Base-by-base conservation (phyloP, 1,140 invertebrate species). In the Hetaerina americana region DNA sequence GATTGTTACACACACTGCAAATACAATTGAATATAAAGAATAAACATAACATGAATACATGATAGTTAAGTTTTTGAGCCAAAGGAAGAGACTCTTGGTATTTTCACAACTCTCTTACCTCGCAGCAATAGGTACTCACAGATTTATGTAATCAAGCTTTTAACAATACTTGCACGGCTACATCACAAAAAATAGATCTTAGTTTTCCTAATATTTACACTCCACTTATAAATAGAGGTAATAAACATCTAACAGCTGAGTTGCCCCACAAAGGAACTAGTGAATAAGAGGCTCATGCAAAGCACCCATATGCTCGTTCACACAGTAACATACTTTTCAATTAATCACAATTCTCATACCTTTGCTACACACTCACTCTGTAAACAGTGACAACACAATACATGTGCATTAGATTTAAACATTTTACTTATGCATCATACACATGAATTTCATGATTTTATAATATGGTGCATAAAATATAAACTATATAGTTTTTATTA, bases 381-480 rank as follows among this genome's bases (percentile, higher is more conserved):
- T n/a, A n/a, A n/a, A 57, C 40, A 57, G 40, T 57, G 40, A 57
- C 40, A 57, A 57, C 40, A 57, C 40, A 57, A 18, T 57, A 57
- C 1, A 10, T 57, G 40, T 57, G 40, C 40, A 57, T 57, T 57
- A 57, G 40, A 5, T 57, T 10, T 12, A 10, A n/a, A n/a, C n/a
- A n/a, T n/a, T n/a, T 57, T 57, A 57, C 6, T 57, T 57, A 57
- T 57, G 40, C 40, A 57, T 57, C 40, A 57, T 57, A 57, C 15
- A 57, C 40, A 57, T 57, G 40, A 57, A 57, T 57, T 57, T 57
- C 40, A 57, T 57, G 40, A 57, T 57, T 57, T 5, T 57, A 57
- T n/a, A 57, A 57, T 57, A 57, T 57, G 40, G 40, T 57, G 40
- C 40, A 57, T 57, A 57, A 57, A 57, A 57, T 57, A 57, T 57